Evolutionary conservation across 1,140 invertebrate species (phyloP).

Genomic region (Dolichoris vasculosae): DNA sequence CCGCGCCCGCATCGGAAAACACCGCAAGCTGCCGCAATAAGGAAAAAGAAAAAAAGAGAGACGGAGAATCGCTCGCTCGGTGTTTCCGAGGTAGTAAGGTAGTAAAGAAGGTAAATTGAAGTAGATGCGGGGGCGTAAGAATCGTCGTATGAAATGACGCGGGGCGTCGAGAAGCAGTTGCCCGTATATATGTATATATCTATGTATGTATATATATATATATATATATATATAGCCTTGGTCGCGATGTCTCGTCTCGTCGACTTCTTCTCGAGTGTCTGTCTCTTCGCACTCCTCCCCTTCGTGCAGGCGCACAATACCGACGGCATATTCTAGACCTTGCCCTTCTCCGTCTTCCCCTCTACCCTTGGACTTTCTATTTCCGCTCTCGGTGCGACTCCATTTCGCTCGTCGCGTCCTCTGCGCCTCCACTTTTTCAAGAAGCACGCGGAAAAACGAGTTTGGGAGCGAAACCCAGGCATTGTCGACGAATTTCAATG

Average conservation of each 20-base stretch:
- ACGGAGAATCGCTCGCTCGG: too few relatives aligned
- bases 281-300: not conserved
- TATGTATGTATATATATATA: too few relatives aligned
- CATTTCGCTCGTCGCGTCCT: not conserved
- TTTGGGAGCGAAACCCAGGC: not conserved
- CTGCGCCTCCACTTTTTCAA: too few relatives aligned
- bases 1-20: not conserved
- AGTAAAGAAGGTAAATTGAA: constrained; percentile 26
- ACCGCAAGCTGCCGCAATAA: not conserved
- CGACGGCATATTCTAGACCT: constrained; percentile 1
- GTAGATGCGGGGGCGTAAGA: not conserved
- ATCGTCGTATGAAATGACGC: not conserved
- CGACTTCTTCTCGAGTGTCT: not conserved
- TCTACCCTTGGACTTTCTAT: not conserved
- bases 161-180: not conserved
- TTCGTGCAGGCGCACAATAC: not conserved
- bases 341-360: not conserved
- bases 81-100: not conserved
- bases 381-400: not conserved
- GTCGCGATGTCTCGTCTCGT: not conserved
- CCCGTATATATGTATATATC: too few relatives aligned
- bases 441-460: not conserved
- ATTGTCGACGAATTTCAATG: not conserved
- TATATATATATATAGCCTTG: too few relatives aligned
- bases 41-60: not conserved